Percentiles rank a stretch among this genome's conserved stretches.
Conservation (phyloP, 2,797 vertebrate species). For the Eurystomus glaucurus region DNA sequence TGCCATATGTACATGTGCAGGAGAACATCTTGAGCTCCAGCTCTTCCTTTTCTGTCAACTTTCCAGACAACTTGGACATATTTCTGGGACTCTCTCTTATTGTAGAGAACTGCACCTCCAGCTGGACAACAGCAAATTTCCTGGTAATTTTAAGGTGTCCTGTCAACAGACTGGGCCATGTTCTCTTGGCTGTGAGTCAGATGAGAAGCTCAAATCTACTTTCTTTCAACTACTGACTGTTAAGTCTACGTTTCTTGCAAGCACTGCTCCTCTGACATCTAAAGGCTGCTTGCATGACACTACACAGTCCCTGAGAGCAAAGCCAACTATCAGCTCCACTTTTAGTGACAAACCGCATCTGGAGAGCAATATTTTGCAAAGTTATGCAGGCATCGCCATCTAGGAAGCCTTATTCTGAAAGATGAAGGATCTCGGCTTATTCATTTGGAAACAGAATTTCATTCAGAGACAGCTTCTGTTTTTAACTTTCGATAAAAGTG, state of each 20-base stretch:
- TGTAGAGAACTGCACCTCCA: neutral
- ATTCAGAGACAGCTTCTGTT: neutral
- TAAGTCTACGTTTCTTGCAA: neutral
- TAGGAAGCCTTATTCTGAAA: neutral
- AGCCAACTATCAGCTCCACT: neutral
- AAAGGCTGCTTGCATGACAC: neutral
- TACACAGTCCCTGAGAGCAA: neutral
- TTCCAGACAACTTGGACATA: neutral
- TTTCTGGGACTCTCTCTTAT: neutral
- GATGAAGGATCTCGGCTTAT: neutral
- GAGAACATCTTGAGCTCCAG: neutral
- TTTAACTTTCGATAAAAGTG: neutral
- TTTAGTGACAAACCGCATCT: neutral
- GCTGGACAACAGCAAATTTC: neutral
- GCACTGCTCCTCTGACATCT: neutral
- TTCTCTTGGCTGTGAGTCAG: neutral
- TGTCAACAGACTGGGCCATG: neutral
- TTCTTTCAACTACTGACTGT: neutral
- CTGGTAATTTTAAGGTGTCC: neutral
- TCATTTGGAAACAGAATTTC: neutral
- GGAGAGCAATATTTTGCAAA: neutral
- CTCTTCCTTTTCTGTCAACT: neutral
- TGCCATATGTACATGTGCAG: fast-evolving
- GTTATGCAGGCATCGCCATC: neutral
- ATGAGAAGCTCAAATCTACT: neutral